Conservation (phyloP, 2,797 vertebrate genomes). For the Rhadinocentrus ornatus region DNA sequence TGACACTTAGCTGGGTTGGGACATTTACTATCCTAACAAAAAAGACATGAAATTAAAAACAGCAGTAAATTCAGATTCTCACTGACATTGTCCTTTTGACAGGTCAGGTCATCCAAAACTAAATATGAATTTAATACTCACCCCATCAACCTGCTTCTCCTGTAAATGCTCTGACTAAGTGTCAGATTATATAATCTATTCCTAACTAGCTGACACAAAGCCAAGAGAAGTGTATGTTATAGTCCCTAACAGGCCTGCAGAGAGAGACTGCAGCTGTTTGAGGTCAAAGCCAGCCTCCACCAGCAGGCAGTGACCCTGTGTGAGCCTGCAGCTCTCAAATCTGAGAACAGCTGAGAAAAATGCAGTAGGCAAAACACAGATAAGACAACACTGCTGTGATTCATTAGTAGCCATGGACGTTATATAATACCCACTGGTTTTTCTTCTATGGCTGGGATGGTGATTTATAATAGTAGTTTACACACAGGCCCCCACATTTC, state of each 20-base stretch:
- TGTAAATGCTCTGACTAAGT: slow-evolving; percentile 25
- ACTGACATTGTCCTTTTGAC: slow-evolving; percentile 9
- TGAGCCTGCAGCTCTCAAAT: slow-evolving; percentile 46
- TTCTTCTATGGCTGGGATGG: slow-evolving; percentile 32
- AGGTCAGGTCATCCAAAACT: slow-evolving; percentile 21
- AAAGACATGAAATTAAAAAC: slow-evolving; percentile 38
- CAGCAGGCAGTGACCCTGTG: slow-evolving; percentile 63
- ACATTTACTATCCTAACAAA: slow-evolving; percentile 28
- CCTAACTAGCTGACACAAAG: slow-evolving; percentile 26
- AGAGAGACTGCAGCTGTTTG: slow-evolving; percentile 70
- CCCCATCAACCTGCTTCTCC: neutral
- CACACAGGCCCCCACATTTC: slow-evolving; percentile 32
- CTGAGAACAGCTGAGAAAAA: slow-evolving; percentile 75
- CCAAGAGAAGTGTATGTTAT: slow-evolving; percentile 41
- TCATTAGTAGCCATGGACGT: slow-evolving; percentile 53
- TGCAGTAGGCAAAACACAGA: slow-evolving; percentile 42
- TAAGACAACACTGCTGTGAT: slow-evolving; percentile 47
- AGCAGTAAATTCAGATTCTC: slow-evolving; percentile 37
- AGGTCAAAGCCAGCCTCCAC: slow-evolving; percentile 59
- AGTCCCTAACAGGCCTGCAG: slow-evolving; percentile 33
- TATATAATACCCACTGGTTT: slow-evolving; percentile 65
- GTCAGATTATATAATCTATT: slow-evolving; percentile 36
- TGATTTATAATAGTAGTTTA: slow-evolving; percentile 47
- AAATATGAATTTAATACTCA: slow-evolving; percentile 40
- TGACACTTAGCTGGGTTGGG: slow-evolving; percentile 26